Conservation (phyloP, 2,113 vertebrate genomes). For the Bufo gargarizans region DNA sequence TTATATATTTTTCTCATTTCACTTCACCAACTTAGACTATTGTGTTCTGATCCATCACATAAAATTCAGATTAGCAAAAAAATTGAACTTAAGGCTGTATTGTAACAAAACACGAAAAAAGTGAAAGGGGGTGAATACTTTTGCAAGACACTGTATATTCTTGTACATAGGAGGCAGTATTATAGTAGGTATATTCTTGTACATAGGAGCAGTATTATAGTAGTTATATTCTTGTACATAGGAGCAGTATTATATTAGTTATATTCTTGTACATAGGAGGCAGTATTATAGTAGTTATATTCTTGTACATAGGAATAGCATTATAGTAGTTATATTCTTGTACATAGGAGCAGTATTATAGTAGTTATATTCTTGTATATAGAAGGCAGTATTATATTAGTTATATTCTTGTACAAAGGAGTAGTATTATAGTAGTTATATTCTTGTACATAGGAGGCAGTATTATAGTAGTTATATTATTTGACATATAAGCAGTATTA, state of each 20-base stretch:
- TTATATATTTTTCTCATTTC: too few species aligned
- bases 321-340: conserved; percentile 4
- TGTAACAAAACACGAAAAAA: too few species aligned
- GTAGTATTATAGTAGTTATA: background rate
- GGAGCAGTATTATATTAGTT: background rate
- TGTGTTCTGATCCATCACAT: too few species aligned
- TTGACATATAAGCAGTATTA: background rate
- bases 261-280: background rate
- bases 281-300: conserved; percentile 4
- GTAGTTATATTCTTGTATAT: background rate
- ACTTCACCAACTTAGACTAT: too few species aligned
- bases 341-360: background rate
- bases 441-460: background rate
- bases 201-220: background rate
- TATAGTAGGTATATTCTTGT: background rate
- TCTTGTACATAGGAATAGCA: background rate
- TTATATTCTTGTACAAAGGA: background rate
- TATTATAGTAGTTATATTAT: background rate
- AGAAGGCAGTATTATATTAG: background rate
- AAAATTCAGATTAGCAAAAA: too few species aligned
- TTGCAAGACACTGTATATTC: too few species aligned
- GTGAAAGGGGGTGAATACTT: too few species aligned
- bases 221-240: background rate
- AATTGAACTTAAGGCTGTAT: too few species aligned
- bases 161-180: background rate